Evolutionary conservation across 2,797 vertebrate species (phyloP).

Genomic region (Xerus rutilus): DNA sequence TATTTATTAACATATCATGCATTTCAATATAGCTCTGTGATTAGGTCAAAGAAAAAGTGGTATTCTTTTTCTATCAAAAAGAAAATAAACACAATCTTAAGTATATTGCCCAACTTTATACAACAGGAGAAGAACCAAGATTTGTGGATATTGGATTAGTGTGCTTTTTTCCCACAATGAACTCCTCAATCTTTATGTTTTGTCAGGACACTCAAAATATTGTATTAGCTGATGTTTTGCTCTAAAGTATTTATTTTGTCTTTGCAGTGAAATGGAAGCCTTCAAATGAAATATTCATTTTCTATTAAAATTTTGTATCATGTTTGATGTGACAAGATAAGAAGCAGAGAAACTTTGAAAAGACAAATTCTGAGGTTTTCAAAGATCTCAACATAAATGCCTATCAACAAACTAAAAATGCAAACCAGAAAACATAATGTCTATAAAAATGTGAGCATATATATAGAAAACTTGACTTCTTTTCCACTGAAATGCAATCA

Average conservation of each 20-base stretch:
- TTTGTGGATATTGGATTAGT: neutral
- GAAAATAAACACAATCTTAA: neutral
- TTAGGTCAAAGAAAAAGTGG: neutral
- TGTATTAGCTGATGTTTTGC: neutral
- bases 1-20: neutral
- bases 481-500: conserved; percentile 59
- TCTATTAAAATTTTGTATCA: conserved; percentile 66
- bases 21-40: neutral
- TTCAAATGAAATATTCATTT: conserved; percentile 63
- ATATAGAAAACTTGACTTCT: conserved; percentile 54
- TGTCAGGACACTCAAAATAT: neutral
- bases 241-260: conserved; percentile 37
- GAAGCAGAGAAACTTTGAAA: conserved; percentile 56
- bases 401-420: conserved; percentile 38
- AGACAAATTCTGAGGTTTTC: conserved; percentile 52
- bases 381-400: conserved; percentile 60
- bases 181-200: conserved; percentile 12
- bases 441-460: neutral
- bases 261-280: conserved; percentile 46
- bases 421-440: conserved; percentile 33
- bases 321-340: conserved; percentile 60
- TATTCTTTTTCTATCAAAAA: neutral
- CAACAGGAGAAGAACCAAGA: neutral
- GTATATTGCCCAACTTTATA: neutral
- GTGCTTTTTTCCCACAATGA: neutral